Percentiles rank a stretch among this genome's conserved stretches.
Evolutionary conservation across 2,888 invertebrate genomes (phyloP).

Genomic region (Plebejus argus): DNA sequence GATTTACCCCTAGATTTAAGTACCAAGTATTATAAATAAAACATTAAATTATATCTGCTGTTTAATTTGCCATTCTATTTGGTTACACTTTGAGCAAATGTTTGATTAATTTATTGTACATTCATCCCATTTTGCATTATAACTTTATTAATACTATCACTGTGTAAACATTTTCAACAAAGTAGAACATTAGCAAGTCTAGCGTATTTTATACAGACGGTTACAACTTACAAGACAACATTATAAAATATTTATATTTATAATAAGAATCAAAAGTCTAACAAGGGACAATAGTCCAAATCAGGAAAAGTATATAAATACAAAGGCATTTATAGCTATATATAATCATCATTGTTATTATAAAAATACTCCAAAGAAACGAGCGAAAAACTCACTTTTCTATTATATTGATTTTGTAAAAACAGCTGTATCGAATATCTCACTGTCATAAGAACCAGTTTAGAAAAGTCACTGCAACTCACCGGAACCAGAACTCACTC

Average conservation of each 20-base stretch:
- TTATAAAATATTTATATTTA: no score
- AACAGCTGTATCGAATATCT: background rate
- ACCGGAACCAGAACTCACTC: conserved; percentile 1
- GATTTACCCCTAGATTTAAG: conserved; percentile 84
- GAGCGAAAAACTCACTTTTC: background rate
- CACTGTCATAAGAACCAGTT: background rate
- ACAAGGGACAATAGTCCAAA: background rate
- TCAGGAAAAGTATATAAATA: background rate
- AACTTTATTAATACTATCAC: conserved; percentile 27
- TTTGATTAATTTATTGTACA: conserved; percentile 32
- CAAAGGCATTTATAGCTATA: background rate
- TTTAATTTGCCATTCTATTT: conserved; percentile 37
- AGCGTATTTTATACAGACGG: background rate
- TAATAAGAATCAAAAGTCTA: background rate
- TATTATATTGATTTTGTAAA: background rate
- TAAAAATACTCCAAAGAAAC: background rate
- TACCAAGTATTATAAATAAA: conserved; percentile 69
- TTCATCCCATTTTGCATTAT: conserved; percentile 61
- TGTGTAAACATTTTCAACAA: conserved; percentile 31
- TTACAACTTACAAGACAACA: no score
- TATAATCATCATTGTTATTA: background rate
- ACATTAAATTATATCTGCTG: conserved; percentile 43
- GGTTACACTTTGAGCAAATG: conserved; percentile 29
- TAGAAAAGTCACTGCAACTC: background rate
- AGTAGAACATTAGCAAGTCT: conserved; percentile 31